A percentile compares a stretch with the other conserved stretches of the same genome.
phyloP scores from a whole-genome alignment of 2,888 invertebrate species.

The Quadriops clusia region DNA sequence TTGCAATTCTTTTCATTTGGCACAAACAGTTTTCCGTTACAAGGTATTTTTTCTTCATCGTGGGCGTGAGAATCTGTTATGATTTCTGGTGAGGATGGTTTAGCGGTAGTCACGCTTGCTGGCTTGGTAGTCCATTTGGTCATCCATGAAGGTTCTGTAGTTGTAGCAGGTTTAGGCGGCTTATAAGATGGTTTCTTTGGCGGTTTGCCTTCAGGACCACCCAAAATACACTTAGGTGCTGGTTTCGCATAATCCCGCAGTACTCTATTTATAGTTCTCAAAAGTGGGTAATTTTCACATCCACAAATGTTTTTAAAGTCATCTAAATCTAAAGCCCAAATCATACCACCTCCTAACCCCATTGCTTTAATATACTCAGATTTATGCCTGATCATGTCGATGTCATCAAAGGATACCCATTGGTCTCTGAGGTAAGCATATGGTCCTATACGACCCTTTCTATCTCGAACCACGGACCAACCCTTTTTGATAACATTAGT shows the following conservation, averaged over 20 bases:
- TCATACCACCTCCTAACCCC: constrained; percentile 77
- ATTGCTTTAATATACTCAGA: constrained; percentile 69
- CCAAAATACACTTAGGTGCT: constrained; percentile 50
- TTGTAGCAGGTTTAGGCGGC: constrained; percentile 5
- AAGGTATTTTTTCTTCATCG: constrained; percentile 33
- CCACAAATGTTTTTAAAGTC: constrained; percentile 73
- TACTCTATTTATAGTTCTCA: constrained; percentile 70
- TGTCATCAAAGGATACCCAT: constrained; percentile 90
- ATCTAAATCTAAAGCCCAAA: constrained; percentile 81
- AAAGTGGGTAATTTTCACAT: constrained; percentile 70
- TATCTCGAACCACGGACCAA: constrained; percentile 66
- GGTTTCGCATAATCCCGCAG: constrained; percentile 54
- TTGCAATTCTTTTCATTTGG: constrained; percentile 57
- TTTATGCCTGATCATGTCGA: constrained; percentile 70
- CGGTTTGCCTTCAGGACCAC: constrained; percentile 19
- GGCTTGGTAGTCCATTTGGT: no score
- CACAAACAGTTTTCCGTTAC: constrained; percentile 46
- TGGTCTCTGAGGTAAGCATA: constrained; percentile 75
- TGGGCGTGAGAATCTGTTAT: no score
- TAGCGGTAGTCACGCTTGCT: neutral
- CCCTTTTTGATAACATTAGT: constrained; percentile 60
- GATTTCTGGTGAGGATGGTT: neutral
- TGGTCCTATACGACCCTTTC: constrained; percentile 73
- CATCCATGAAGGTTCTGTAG: constrained; percentile 11
- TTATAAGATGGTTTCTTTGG: constrained; percentile 16